Conservation (phyloP, 2,113 vertebrate genomes). For the Sarotherodon lohbergeri region DNA sequence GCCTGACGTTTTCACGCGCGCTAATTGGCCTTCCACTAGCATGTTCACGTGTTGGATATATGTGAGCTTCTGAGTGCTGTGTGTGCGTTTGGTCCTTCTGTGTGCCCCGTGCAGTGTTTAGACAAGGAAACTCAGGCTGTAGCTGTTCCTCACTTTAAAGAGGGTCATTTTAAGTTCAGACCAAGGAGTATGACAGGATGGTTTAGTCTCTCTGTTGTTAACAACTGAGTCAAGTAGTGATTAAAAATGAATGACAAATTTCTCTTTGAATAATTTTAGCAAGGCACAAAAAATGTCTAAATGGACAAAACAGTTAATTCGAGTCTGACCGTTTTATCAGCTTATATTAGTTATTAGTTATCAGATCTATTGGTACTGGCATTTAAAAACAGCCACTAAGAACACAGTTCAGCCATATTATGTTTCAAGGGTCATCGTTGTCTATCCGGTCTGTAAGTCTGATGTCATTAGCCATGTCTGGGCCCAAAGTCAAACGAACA, state of each 20-base stretch:
- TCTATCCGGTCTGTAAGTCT: background rate
- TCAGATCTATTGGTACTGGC: background rate
- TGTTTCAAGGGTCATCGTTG: background rate
- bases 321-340: background rate
- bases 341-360: background rate
- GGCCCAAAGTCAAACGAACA: background rate
- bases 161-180: constrained; percentile 23
- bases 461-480: background rate
- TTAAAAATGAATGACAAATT: background rate
- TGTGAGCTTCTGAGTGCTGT: background rate
- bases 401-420: background rate
- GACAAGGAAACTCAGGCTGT: background rate
- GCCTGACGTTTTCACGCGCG: constrained; percentile 85
- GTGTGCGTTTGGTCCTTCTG: background rate
- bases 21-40: constrained; percentile 53
- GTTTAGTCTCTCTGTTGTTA: background rate
- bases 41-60: background rate
- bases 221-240: background rate
- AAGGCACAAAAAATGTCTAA: background rate
- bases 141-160: background rate
- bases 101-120: background rate
- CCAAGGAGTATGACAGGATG: background rate
- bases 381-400: background rate
- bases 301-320: background rate
- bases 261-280: background rate